These are phyloP conservation scores for Amblyteles armatorius DNA, from an alignment of 2,888 invertebrate species.

Conservation along the genomic window DNA sequence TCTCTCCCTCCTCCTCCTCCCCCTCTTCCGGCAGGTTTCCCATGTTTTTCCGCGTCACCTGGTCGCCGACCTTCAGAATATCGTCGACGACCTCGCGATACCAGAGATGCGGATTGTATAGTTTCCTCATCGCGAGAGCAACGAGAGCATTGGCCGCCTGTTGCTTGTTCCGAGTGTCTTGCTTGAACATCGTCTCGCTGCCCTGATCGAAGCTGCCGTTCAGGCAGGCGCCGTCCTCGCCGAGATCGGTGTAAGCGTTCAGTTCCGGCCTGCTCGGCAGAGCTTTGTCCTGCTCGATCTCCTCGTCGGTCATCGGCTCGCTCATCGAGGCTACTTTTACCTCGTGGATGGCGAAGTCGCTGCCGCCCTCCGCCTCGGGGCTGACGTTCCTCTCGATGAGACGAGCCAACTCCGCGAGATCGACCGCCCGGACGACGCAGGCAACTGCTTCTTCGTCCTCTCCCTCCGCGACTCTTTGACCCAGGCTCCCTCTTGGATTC, in stretches of 20 bases:
- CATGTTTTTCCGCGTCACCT: conserved; percentile 84
- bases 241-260: conserved; percentile 82
- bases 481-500: conserved; percentile 78
- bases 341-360: conserved; percentile 78
- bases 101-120: conserved; percentile 87
- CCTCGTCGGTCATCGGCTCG: conserved; percentile 77
- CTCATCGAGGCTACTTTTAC: conserved; percentile 73
- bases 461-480: conserved; percentile 40
- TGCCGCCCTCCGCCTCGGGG: conserved; percentile 71
- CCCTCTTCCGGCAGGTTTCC: conserved; percentile 86
- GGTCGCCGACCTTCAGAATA: conserved; percentile 85
- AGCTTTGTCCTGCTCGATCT: conserved; percentile 77
- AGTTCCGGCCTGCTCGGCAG: conserved; percentile 82
- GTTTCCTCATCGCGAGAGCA: conserved; percentile 87
- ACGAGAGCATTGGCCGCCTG: conserved; percentile 87
- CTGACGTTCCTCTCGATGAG: conserved; percentile 81
- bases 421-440: conserved; percentile 82
- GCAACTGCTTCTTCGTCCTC: conserved; percentile 74
- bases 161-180: conserved; percentile 82
- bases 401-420: conserved; percentile 79
- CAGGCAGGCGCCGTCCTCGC: conserved; percentile 81
- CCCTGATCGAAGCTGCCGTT: conserved; percentile 77
- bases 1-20: conserved; percentile 82
- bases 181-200: conserved; percentile 85
- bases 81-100: conserved; percentile 87